Percentiles rank a stretch among this genome's conserved stretches.
phyloP scores from a whole-genome alignment of 2,113 vertebrate genomes.

The Scomber japonicus region DNA sequence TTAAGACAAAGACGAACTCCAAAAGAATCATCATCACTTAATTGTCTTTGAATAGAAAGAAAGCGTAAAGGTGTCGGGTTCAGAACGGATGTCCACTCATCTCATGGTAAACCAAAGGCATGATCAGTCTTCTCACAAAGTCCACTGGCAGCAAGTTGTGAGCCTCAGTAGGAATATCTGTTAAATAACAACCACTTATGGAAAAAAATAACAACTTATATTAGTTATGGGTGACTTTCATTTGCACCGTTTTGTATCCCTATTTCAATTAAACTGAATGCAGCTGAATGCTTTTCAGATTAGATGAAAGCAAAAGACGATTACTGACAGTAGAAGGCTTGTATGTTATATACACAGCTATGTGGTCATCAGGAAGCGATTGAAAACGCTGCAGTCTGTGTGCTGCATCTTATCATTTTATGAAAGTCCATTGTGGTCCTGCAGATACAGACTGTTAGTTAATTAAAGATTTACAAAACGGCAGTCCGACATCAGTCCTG shows the following conservation, averaged over 20 bases:
- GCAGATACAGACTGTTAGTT: slow-evolving; percentile 11
- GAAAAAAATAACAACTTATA: slow-evolving; percentile 22
- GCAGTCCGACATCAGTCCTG: slow-evolving; percentile 10
- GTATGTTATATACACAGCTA: slow-evolving; percentile 67
- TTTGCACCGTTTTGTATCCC: slow-evolving; percentile 37
- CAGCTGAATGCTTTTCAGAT: slow-evolving; percentile 14
- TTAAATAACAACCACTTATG: slow-evolving; percentile 44
- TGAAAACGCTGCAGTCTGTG: slow-evolving; percentile 42
- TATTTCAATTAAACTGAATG: slow-evolving; percentile 43
- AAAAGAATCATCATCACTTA: slow-evolving; percentile 4
- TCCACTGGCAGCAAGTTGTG: slow-evolving; percentile 35
- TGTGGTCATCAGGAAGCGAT: slow-evolving; percentile 64
- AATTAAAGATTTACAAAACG: slow-evolving; percentile 26
- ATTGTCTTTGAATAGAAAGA: slow-evolving; percentile 15
- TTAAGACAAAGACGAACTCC: slow-evolving; percentile 68
- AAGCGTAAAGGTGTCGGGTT: slow-evolving; percentile 16
- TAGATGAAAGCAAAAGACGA: slow-evolving; percentile 28
- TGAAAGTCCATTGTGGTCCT: slow-evolving; percentile 33
- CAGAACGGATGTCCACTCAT: slow-evolving; percentile 21
- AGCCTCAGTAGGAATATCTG: slow-evolving; percentile 32
- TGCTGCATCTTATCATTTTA: neutral
- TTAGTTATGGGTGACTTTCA: slow-evolving; percentile 15
- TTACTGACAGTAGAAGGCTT: slow-evolving; percentile 53
- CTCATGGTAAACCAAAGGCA: slow-evolving; percentile 22
- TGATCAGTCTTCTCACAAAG: slow-evolving; percentile 31